A percentile compares a stretch with the other conserved stretches of the same genome.
phyloP scores from a whole-genome alignment of 1,140 invertebrate species.

The Sycophaga agraensis region DNA sequence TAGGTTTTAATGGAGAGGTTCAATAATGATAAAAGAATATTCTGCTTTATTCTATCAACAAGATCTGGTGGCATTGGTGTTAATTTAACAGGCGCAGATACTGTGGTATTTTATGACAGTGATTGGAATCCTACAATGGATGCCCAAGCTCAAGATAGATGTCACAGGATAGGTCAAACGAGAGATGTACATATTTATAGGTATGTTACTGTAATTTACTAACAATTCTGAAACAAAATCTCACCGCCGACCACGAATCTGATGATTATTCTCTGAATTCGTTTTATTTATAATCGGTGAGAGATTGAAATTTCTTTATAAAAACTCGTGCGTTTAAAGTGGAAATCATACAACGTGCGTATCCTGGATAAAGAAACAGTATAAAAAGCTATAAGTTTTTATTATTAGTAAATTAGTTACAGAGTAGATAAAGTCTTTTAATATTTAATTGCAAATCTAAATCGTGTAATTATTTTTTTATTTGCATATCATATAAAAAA shows the following conservation, averaged over 20 bases:
- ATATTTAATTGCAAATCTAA: neutral
- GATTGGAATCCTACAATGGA: conserved; percentile 99
- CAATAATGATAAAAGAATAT: conserved; percentile 92
- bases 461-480: neutral
- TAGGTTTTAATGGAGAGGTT: conserved; percentile 95
- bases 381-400: no score
- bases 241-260: conserved; percentile 45
- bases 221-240: neutral
- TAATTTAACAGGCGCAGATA: conserved; percentile 98
- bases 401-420: no score
- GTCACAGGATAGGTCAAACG: conserved; percentile 98
- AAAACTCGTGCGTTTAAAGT: conserved; percentile 48
- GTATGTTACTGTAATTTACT: conserved; percentile 44
- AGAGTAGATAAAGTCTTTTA: conserved; percentile 1
- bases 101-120: conserved; percentile 99
- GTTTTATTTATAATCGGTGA: conserved; percentile 38
- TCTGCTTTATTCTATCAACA: conserved; percentile 97
- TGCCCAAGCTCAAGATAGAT: conserved; percentile 97
- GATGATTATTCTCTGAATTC: conserved; percentile 30
- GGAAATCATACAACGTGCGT: conserved; percentile 36
- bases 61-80: conserved; percentile 97
- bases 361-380: no score
- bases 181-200: conserved; percentile 98
- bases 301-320: conserved; percentile 45
- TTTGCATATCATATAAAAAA: neutral